These are phyloP conservation scores for Hycleus cichorii DNA, from an alignment of 1,140 invertebrate species.

Conservation along the genomic window DNA sequence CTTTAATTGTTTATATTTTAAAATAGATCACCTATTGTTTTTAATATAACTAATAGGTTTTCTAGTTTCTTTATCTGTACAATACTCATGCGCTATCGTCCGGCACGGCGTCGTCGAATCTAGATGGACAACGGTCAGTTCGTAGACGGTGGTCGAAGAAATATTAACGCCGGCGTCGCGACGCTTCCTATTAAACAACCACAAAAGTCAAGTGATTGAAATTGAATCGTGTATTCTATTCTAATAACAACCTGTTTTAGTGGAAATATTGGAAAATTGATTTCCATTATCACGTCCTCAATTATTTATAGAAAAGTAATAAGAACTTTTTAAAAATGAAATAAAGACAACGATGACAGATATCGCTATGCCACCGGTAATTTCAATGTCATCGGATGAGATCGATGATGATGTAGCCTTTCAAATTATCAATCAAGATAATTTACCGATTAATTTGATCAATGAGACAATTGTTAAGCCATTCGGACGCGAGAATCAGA, in stretches of 20 bases:
- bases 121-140: conserved; percentile 13
- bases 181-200: background rate
- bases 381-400: conserved; percentile 36
- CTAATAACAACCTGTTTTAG: no score
- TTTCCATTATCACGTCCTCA: background rate
- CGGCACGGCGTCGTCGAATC: background rate
- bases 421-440: conserved; percentile 45
- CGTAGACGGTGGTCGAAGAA: background rate
- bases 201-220: background rate
- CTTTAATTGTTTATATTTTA: background rate
- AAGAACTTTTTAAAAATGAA: background rate
- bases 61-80: background rate
- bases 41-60: background rate
- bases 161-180: background rate
- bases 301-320: background rate
- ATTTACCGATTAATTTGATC: conserved; percentile 33
- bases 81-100: conserved; percentile 5
- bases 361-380: conserved; percentile 4
- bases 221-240: no score
- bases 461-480: conserved; percentile 38
- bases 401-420: conserved; percentile 42
- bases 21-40: background rate
- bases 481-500: conserved; percentile 32
- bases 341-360: conserved; percentile 1
- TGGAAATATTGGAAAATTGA: background rate